Conservation (phyloP, 92 coral and sea anemone genomes). For the Phymanthus crucifer region DNA sequence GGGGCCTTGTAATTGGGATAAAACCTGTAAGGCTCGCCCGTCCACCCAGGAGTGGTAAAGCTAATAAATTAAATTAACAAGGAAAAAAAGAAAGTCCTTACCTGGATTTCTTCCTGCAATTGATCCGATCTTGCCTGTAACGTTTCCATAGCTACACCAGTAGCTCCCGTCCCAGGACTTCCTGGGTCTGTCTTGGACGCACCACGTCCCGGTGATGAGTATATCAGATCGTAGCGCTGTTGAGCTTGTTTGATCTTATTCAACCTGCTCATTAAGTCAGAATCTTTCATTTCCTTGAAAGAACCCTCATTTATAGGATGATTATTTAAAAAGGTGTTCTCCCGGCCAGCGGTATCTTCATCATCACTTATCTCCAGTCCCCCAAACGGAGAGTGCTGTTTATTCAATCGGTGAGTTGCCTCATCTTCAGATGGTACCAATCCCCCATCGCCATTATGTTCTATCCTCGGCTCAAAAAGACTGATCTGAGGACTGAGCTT, state of each 20-base stretch:
- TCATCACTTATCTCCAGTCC: conserved; percentile 19
- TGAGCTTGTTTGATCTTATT: conserved; percentile 59
- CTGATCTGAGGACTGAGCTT: conserved; percentile 22
- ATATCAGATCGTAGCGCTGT: conserved; percentile 22
- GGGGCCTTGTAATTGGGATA: too few species aligned
- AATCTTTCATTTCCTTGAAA: conserved; percentile 35
- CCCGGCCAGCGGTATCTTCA: not conserved
- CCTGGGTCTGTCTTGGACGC: conserved; percentile 9
- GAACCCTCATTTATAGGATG: not conserved
- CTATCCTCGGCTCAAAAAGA: conserved; percentile 27
- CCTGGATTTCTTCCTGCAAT: conserved; percentile 56
- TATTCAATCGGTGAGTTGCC: not conserved
- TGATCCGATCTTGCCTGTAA: conserved; percentile 49
- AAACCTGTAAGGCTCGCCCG: too few species aligned
- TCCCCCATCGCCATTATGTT: not conserved
- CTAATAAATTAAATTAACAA: too few species aligned
- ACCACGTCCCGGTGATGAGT: conserved; percentile 19
- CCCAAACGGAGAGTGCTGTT: conserved; percentile 40
- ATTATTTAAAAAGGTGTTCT: not conserved
- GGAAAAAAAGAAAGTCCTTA: conserved; percentile 17
- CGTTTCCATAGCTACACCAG: conserved; percentile 18
- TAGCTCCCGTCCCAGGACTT: conserved; percentile 10
- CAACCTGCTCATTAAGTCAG: conserved; percentile 63
- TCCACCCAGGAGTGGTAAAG: too few species aligned
- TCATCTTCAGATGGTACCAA: conserved; percentile 5